Conservation (phyloP, 2,797 vertebrate genomes). For the Leptodactylus fallax region DNA sequence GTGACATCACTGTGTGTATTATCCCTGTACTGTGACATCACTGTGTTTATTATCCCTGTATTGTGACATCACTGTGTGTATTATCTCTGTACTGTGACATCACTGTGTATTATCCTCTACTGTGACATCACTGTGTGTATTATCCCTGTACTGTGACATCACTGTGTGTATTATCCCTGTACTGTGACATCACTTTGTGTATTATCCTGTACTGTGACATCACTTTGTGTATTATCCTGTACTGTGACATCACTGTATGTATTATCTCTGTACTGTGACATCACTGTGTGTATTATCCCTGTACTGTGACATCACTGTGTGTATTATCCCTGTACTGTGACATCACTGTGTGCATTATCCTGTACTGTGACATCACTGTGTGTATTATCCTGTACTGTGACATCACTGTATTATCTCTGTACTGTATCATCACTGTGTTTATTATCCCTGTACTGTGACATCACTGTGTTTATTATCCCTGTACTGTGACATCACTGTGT, state of each 20-base stretch:
- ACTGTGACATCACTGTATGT: not conserved
- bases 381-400: not conserved
- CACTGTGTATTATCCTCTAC: not conserved
- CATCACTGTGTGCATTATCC: too few relatives aligned
- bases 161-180: not conserved
- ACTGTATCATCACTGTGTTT: not conserved
- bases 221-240: not conserved
- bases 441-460: slow-evolving; percentile 3
- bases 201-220: not conserved
- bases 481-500: slow-evolving; percentile 4
- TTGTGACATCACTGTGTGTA: not conserved
- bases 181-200: too few relatives aligned
- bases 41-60: not conserved
- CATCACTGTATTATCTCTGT: not conserved
- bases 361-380: not conserved
- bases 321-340: too few relatives aligned
- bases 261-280: too few relatives aligned
- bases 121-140: not conserved
- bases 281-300: too few relatives aligned
- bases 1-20: too few relatives aligned
- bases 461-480: slow-evolving; percentile 1
- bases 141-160: slow-evolving; percentile 1
- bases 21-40: too few relatives aligned
- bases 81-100: slow-evolving; percentile 2
- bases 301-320: too few relatives aligned